Base-by-base conservation (phyloP, 2,888 invertebrate genomes). In the Lasioglossum pauxillum region DNA sequence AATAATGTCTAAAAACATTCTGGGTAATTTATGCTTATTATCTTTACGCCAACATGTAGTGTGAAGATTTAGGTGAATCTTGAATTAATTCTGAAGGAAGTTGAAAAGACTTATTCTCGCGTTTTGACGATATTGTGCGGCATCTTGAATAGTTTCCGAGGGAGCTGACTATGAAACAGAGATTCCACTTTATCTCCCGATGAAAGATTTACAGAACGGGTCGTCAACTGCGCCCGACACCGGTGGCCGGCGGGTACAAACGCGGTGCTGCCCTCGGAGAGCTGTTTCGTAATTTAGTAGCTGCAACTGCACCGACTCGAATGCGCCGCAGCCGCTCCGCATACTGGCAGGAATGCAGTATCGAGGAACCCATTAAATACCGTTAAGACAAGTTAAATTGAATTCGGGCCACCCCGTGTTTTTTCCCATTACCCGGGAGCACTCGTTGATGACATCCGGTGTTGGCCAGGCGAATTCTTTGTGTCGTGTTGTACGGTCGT, bases 181-280 rank as follows among this genome's bases (percentile, higher is more conserved):
- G 84, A 84, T 83, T 81, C 84, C 78, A 78, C 79, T 89, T 89
- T 89, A 89, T 86, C 89, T 83, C 76, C 73, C 80, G 82, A 89
- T 89, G 84, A 89, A 89, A 89, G 86, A 89, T 89, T 89, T 86
- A 89, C 81, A 76, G 82, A 76, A 71, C 75, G 83, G 75, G 79
- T 89, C 82, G 83, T 82, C 85, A 88, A 78, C 75, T 74, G 71
- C 73, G 72, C 76, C 23, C 35, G 75, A 31, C 75, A n/a, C 16
- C 27, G 27, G 67, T 41, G 31, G 19, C 8, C 31, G 27, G 8
- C 73, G 14, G 78, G 73, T 60, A 73, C 71, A 64, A 49, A 60
- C 73, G 44, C 14, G 10, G 81, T 64, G 79, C 64, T 80, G n/a
- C 46, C 57, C 27, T 31, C 14, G 35, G 41, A 60, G 46, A 87